Conservation (phyloP, 1,140 invertebrate genomes). For the Drosophila equinoxialis region DNA sequence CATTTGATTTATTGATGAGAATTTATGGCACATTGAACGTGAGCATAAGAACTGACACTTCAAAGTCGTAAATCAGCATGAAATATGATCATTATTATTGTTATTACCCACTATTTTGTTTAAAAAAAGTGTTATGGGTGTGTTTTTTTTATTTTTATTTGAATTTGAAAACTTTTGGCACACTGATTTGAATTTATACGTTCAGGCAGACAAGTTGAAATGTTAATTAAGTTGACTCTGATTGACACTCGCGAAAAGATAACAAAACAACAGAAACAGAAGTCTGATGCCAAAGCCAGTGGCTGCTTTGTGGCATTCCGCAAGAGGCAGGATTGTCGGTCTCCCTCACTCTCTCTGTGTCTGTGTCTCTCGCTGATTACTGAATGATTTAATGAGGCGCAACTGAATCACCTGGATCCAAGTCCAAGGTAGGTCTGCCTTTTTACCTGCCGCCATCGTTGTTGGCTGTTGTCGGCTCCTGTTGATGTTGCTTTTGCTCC, state of each 20-base stretch:
- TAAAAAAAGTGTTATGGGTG: slow-evolving; percentile 27
- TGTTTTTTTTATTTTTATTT: slow-evolving; percentile 32
- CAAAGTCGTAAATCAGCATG: slow-evolving; percentile 63
- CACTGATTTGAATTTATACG: slow-evolving; percentile 56
- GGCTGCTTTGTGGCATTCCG: slow-evolving; percentile 16
- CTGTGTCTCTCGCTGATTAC: slow-evolving; percentile 43
- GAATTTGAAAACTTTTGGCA: slow-evolving; percentile 31
- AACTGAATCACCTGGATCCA: slow-evolving; percentile 51
- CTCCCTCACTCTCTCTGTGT: not conserved
- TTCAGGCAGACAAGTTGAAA: slow-evolving; percentile 23
- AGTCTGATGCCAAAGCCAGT: not conserved
- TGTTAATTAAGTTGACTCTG: slow-evolving; percentile 66
- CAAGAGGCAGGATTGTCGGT: slow-evolving; percentile 42
- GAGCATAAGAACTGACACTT: slow-evolving; percentile 41
- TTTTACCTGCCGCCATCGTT: slow-evolving; percentile 8
- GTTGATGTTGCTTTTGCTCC: not conserved
- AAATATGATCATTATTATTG: slow-evolving; percentile 65
- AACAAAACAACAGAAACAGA: slow-evolving; percentile 10
- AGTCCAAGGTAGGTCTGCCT: slow-evolving; percentile 7
- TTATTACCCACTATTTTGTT: slow-evolving; percentile 27
- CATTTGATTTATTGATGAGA: slow-evolving; percentile 77
- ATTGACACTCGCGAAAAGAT: slow-evolving; percentile 47
- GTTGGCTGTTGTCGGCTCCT: not conserved
- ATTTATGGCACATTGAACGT: slow-evolving; percentile 69
- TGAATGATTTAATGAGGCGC: slow-evolving; percentile 71